phyloP scores from a whole-genome alignment of 2,113 vertebrate genomes.

The Crocuta crocuta region DNA sequence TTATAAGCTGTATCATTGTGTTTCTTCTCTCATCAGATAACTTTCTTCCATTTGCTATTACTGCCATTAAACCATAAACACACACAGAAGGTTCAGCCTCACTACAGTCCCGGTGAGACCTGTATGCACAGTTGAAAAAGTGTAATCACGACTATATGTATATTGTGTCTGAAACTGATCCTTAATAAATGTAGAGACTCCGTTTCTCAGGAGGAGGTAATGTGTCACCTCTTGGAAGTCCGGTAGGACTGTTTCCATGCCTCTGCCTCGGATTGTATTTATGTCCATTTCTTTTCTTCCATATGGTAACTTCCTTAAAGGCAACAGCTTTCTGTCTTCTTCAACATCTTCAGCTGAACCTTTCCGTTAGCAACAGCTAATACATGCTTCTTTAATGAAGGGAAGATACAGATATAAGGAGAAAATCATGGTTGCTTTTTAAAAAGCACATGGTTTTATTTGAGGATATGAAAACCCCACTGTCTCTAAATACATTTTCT shows the following conservation, averaged over 20 bases:
- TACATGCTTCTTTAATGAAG: slow-evolving; percentile 16
- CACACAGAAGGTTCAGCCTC: neutral
- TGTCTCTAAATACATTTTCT: neutral
- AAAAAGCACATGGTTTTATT: neutral
- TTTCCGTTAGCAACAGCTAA: neutral
- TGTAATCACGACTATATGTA: neutral
- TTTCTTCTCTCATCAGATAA: slow-evolving; percentile 45
- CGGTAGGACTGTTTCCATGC: neutral
- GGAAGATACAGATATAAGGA: neutral
- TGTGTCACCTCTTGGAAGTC: neutral
- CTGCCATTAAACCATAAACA: slow-evolving; percentile 7
- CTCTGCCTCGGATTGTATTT: neutral
- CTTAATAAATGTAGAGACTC: neutral
- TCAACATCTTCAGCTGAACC: neutral
- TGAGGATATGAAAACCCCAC: neutral
- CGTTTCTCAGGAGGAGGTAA: slow-evolving; percentile 24
- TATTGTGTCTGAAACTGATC: neutral
- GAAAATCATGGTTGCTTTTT: neutral
- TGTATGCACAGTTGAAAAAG: neutral
- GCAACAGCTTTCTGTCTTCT: neutral
- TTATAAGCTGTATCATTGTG: slow-evolving; percentile 55
- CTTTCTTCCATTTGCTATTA: slow-evolving; percentile 44
- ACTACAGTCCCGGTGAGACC: neutral
- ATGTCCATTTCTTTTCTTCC: neutral
- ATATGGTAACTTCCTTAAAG: neutral